Evolutionary conservation across 2,888 invertebrate species (phyloP), one percentile per base, ranked within the genome.

Genomic region (Amiota communis): DNA sequence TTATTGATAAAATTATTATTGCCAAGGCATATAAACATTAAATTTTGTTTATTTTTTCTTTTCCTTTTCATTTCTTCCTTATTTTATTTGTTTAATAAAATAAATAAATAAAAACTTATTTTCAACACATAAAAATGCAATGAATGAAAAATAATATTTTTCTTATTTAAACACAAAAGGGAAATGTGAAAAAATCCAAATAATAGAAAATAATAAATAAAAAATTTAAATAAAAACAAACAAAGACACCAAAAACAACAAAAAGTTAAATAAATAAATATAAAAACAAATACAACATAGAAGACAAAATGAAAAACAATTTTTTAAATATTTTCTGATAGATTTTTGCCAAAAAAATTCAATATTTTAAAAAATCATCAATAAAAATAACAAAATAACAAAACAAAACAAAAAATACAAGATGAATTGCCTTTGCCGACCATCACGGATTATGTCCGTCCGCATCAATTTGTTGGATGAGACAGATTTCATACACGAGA

Each of bases 381-480:
- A 13, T 17, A 15, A 15, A 57, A 57, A 57, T 17, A 17, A 57
- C 17, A 15, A 59, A 15, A 65, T 46, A 65, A 49, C 4, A 10
- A 63, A 51, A 61, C 72, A 9, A 36, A 53, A 61, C 61, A 20
- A 59, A 65, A 49, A 61, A 59, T 46, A 10, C n/a, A 8, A 53
- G 67, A 90, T 90, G 90, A 88, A 90, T 87, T 90, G 90, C 79
- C 86, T 90, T 75, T 90, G 90, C 78, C 86, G 90, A 80, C 89
- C 90, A 72, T 89, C 90, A 76, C 90, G 89, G 85, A 90, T 88
- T 79, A 88, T 90, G 87, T 86, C 90, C 85, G 90, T 90, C 91
- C 96, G 97, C 90, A 95, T 97, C 84, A 94, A 97, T 86, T 92
- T 97, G 81, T 93, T 97, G 84, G 97, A 97, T 89, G 96, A 97